These are phyloP conservation scores for Pelodytes ibericus DNA, from an alignment of 2,797 vertebrate genomes.

Conservation along the genomic window DNA sequence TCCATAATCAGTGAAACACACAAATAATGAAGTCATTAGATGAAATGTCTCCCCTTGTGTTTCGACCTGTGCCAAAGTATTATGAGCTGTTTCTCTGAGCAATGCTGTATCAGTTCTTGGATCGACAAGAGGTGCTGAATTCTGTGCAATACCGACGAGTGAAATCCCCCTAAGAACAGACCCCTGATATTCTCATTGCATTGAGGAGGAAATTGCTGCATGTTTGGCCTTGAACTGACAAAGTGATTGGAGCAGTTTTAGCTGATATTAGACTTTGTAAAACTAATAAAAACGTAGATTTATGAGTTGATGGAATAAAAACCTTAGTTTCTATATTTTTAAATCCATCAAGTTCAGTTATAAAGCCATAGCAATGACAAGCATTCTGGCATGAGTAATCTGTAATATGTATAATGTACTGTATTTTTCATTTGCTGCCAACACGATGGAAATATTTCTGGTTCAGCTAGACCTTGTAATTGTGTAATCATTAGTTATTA, in stretches of 20 bases:
- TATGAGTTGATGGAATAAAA: constrained; percentile 33
- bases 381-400: constrained; percentile 5
- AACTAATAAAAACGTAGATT: constrained; percentile 7
- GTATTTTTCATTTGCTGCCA: not conserved
- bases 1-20: not conserved
- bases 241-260: constrained; percentile 34
- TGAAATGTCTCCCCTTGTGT: not conserved
- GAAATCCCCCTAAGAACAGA: constrained; percentile 25
- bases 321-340: constrained; percentile 3
- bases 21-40: not conserved
- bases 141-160: not conserved
- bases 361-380: not conserved
- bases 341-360: constrained; percentile 13
- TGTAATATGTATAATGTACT: constrained; percentile 17
- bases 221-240: constrained; percentile 40
- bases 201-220: constrained; percentile 30
- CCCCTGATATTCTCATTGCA: constrained; percentile 8
- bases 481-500: constrained; percentile 19
- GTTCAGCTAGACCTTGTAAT: constrained; percentile 1
- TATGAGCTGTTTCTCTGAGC: not conserved
- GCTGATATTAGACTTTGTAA: constrained; percentile 30
- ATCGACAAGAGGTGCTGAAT: not conserved
- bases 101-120: constrained; percentile 15
- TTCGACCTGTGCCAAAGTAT: constrained; percentile 2
- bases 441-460: constrained; percentile 16